Conservation (phyloP, 2,888 invertebrate species). For the Megamerina dolium region DNA sequence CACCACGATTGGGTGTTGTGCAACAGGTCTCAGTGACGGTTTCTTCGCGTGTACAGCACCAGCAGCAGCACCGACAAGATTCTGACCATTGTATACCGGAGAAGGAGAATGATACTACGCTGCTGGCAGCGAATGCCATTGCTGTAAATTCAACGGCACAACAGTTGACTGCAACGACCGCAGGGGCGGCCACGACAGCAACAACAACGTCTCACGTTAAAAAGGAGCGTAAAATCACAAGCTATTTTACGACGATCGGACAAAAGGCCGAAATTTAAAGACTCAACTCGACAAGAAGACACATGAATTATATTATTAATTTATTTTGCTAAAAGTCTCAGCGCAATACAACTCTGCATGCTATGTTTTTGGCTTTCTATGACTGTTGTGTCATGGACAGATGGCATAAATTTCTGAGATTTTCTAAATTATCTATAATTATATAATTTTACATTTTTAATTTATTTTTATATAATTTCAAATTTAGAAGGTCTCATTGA, state of each 20-base stretch:
- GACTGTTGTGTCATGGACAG: too few relatives aligned
- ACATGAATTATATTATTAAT: too few relatives aligned
- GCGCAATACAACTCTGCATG: too few relatives aligned
- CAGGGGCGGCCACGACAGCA: not conserved
- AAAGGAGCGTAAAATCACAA: conserved; percentile 36
- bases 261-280: conserved; percentile 39
- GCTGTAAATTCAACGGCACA: conserved; percentile 4
- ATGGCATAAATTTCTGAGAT: too few relatives aligned
- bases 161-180: conserved; percentile 6
- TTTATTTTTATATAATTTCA: too few relatives aligned
- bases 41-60: conserved; percentile 35
- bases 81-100: conserved; percentile 15
- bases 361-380: too few relatives aligned
- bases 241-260: conserved; percentile 41
- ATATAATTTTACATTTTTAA: too few relatives aligned
- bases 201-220: conserved; percentile 12
- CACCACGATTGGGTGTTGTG: conserved; percentile 18
- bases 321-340: too few relatives aligned
- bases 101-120: conserved; percentile 20
- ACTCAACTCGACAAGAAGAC: conserved; percentile 20
- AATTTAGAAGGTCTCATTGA: too few relatives aligned
- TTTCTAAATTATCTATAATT: too few relatives aligned
- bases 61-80: too few relatives aligned
- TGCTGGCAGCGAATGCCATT: conserved; percentile 7
- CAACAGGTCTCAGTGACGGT: conserved; percentile 36